Evolutionary conservation across 2,113 vertebrate genomes (phyloP), one percentile per base, ranked within the genome.

Genomic region (Osmerus mordax): DNA sequence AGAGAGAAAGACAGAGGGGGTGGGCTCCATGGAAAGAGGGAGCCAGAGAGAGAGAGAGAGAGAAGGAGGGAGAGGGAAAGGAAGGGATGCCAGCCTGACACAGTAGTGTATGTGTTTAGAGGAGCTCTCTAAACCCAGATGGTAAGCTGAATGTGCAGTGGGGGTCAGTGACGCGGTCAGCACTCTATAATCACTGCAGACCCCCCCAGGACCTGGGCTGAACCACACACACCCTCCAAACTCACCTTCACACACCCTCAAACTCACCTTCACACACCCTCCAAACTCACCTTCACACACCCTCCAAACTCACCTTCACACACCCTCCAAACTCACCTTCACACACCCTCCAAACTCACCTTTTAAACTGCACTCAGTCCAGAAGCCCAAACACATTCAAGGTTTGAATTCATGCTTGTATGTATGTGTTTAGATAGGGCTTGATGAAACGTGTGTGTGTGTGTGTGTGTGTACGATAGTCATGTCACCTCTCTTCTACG

Each of bases 61-160:
- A 7, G 32, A 36, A 0, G 32, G 32, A 12, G 41, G 9, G 9
- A 47, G 41, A 47, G 41, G 2, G 41, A 47, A 9, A 47, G 41
- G 12, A 12, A 11, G 41, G 2, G 41, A 47, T 47, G 41, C 7
- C 9, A 12, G 9, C 54, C 75, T 69, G 76, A 7, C 23, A 28
- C 36, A 62, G 70, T 28, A 70, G 52, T 55, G 64, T 11, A 18
- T 70, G 74, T 41, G 75, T 83, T 80, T 77, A 77, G 79, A 76
- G 76, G 72, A 65, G 77, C 77, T 69, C 67, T 70, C 60, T 71
- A 81, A 81, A 84, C 15, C 75, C 74, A 81, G 77, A 87, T 84
- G 55, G 73, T 84, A 87, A 87, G 77, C 13, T 67, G 82, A 83
- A 87, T 87, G 79, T 73, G 69, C 71, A 81, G 71, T 62, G 77